Conservation (phyloP, 2,797 vertebrate genomes). For the Bovichtus variegatus region DNA sequence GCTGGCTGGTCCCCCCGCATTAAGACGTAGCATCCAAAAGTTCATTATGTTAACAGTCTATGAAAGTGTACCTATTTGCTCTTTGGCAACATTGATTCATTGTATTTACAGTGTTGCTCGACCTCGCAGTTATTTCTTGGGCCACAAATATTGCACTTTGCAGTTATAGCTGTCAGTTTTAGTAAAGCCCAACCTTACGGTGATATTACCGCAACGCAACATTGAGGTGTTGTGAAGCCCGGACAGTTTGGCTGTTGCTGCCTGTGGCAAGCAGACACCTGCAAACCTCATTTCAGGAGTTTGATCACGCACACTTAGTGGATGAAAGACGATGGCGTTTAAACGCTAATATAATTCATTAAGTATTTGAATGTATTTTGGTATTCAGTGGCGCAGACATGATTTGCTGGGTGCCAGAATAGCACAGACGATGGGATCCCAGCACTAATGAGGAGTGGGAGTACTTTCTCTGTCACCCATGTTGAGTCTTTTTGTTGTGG, state of each 20-base stretch:
- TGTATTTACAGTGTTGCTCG: neutral
- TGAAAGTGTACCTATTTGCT: neutral
- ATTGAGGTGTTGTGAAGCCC: constrained; percentile 20
- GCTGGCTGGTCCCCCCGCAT: neutral
- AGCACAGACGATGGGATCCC: constrained; percentile 26
- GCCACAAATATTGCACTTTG: neutral
- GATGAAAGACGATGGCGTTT: constrained; percentile 11
- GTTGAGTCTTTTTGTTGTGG: constrained; percentile 54
- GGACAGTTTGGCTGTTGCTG: neutral
- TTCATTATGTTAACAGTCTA: neutral
- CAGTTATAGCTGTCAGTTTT: constrained; percentile 17
- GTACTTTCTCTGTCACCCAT: constrained; percentile 47
- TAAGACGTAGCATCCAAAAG: neutral
- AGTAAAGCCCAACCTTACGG: neutral
- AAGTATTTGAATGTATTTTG: constrained; percentile 25
- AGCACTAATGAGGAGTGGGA: constrained; percentile 65
- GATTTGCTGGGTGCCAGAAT: constrained; percentile 26
- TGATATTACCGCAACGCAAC: neutral
- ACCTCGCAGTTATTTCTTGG: constrained; percentile 3
- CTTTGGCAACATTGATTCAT: neutral
- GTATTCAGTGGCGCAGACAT: neutral
- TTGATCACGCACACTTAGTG: neutral
- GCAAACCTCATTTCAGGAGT: constrained; percentile 1
- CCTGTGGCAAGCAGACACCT: constrained; percentile 5
- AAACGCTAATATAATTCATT: constrained; percentile 22